phyloP scores from a whole-genome alignment of 2,113 vertebrate species.

The Monarcha castaneiventris region DNA sequence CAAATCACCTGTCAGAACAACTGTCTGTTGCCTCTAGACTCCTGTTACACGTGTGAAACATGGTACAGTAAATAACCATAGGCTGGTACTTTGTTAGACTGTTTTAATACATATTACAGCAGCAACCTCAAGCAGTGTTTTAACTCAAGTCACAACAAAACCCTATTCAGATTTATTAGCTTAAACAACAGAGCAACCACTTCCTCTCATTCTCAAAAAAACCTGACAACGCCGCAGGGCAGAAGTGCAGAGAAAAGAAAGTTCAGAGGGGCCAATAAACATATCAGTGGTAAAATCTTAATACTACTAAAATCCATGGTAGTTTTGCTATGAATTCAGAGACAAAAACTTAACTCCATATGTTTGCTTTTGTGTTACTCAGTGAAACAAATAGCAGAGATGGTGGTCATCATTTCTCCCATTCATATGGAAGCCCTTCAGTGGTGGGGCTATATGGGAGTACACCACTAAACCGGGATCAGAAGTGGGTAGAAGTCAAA shows the following conservation, averaged over 20 bases:
- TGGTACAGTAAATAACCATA: not conserved
- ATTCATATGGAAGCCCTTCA: not conserved
- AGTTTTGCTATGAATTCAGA: not conserved
- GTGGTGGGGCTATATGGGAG: not conserved
- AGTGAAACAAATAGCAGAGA: not conserved
- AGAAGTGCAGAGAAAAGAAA: not conserved
- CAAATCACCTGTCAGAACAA: slow-evolving; percentile 1
- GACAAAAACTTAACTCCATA: not conserved
- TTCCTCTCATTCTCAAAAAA: not conserved
- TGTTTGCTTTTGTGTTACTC: not conserved
- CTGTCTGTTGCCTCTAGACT: not conserved
- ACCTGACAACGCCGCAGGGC: not conserved
- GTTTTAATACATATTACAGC: not conserved
- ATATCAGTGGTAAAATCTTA: not conserved
- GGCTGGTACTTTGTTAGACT: not conserved
- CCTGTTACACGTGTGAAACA: not conserved
- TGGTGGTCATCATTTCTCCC: not conserved
- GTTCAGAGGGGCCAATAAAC: not conserved
- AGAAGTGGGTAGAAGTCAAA: not conserved
- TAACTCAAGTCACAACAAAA: not conserved
- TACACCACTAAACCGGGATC: not conserved
- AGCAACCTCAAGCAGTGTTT: not conserved
- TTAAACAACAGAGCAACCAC: not conserved
- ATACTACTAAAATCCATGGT: not conserved
- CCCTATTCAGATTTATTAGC: not conserved